Base-by-base conservation (phyloP, 2,797 vertebrate species). In the Eurystomus glaucurus region DNA sequence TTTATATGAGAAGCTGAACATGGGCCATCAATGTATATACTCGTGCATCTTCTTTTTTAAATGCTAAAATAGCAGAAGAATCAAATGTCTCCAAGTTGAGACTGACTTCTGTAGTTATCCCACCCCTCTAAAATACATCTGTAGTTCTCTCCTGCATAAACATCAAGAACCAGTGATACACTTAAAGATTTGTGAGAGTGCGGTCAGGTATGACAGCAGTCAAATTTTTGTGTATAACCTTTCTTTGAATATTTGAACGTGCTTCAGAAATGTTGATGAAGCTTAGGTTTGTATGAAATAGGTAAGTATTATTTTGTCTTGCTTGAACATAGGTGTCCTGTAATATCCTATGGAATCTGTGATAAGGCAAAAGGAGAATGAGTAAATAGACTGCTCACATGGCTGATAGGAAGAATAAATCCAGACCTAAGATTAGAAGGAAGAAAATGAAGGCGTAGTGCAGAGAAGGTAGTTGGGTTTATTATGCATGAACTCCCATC, bases 401-500 rank as follows among this genome's bases (percentile, higher is more conserved):
- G 61, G 22, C 54, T 52, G 46, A 65, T 35, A 23, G 41, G 51
- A 43, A 39, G 41, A 83, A 15, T 52, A 85, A 84, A 48, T 75
- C 33, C 46, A 75, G 62, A 46, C 8, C 25, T 68, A 46, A 29
- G 50, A 41, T 43, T 7, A 60, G 33, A 43, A 58, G 39, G 31
- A 55, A 54, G 69, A 60, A 75, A 62, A 39, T 28, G 66, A 68
- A 62, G 10, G 41, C 45, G 4, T 21, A n/a, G 14, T 46, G 43
- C 48, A 48, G 51, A 54, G 29, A 39, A 54, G 9, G 22, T 21
- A 14, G 19, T 3, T 2, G 12, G 28, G 51, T n/a, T 79, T 33
- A 7, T 64, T 33, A 11, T 14, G n/a, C 1, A 2, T 43, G 72
- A 58, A 54, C 48, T 37, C 12, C 50, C 1, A 1, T 10, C 19